Evolutionary conservation across 1,140 invertebrate genomes (phyloP).

Genomic region (Drosophila azteca): DNA sequence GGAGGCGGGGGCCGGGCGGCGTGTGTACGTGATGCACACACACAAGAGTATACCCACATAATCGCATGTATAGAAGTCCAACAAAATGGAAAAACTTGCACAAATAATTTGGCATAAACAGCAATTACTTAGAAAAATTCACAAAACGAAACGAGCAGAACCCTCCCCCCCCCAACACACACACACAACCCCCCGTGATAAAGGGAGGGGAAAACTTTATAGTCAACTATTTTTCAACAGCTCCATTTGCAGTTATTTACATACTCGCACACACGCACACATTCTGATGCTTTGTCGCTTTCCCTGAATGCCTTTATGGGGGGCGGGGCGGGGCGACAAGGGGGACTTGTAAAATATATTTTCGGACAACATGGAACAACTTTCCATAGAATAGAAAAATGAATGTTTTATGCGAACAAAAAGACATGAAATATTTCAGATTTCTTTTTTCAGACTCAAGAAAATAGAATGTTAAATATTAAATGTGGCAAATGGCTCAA

Average conservation of each 20-base stretch:
- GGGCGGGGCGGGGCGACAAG: no score
- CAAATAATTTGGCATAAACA: conserved; percentile 71
- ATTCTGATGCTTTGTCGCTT: not conserved
- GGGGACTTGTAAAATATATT: conserved; percentile 13
- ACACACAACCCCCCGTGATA: no score
- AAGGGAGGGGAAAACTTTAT: conserved; percentile 52
- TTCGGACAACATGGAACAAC: conserved; percentile 22
- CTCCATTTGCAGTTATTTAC: conserved; percentile 67
- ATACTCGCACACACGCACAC: conserved; percentile 1
- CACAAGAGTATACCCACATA: conserved; percentile 10
- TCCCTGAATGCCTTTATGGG: not conserved
- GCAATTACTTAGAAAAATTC: conserved; percentile 68
- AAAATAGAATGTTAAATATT: no score
- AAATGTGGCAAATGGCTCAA: no score
- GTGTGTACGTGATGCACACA: conserved; percentile 35
- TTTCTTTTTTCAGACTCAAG: not conserved
- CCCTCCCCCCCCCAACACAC: conserved; percentile 32
- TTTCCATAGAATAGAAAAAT: conserved; percentile 27
- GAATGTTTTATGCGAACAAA: conserved; percentile 18
- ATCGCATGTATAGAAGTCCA: conserved; percentile 2
- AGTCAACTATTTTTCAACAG: conserved; percentile 57
- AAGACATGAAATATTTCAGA: conserved; percentile 12
- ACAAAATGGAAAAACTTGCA: conserved; percentile 40
- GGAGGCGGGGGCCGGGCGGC: no score
- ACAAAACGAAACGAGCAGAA: conserved; percentile 1